Base-by-base conservation (phyloP, 2,797 vertebrate genomes). In the Tenualosa thibaudeaui region DNA sequence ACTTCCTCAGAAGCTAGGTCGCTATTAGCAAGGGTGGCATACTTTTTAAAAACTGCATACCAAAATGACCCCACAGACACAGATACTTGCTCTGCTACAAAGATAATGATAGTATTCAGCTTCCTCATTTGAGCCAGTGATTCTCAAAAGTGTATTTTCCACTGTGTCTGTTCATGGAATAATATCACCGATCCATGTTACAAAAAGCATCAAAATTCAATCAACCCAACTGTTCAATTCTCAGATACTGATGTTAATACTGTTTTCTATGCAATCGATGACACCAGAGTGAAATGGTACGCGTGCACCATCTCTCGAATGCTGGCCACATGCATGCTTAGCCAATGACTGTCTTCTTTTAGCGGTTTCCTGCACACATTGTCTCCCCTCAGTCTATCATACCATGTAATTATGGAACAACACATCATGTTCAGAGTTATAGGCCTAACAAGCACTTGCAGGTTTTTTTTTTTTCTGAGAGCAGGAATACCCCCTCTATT, bases 401-500 rank as follows among this genome's bases (percentile, higher is more conserved):
- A 78, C 15, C 17, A 46, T 78, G 71, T 46, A 78, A 78, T 78
- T 78, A 78, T 46, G 71, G 71, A 78, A 78, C 71, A 78, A 78
- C 71, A 46, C 40, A 78, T 46, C 71, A 78, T 78, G 71, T 78
- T 43, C 71, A 78, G 71, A 78, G 71, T 78, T 78, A 78, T 53
- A 56, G 37, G 82, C 85, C 83, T 82, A 50, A 84, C 83, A 83
- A 88, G 88, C 88, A 87, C 87, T 90, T 89, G 86, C 43, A 84
- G 83, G 85, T 86, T 50, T 68, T 89, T 51, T 7, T 89, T 68
- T 89, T 51, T 7, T 89, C 81, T 71, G 8, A 40, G 82, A 84
- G 22, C 3, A 54, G 54, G 71, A 82, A 84, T 71, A 84, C 81
- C 13, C 17, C 50, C 24, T 24, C 31, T 19, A 71, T 60, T 84